Evolutionary conservation across 1,140 invertebrate genomes (phyloP).

Genomic region (Drosophila nannoptera): DNA sequence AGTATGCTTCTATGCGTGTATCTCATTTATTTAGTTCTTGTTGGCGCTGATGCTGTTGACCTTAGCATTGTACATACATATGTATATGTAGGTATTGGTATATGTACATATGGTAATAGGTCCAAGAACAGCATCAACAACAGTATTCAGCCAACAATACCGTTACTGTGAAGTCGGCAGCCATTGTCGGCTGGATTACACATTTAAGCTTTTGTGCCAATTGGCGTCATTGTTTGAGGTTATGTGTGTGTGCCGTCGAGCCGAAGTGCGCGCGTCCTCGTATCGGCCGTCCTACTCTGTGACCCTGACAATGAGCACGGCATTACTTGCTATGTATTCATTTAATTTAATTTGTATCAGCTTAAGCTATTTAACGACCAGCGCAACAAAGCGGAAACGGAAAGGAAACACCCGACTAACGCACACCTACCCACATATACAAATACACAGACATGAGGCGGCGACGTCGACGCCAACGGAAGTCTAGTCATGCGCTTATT

Average conservation of each 20-base stretch:
- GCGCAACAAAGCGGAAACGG: conserved; percentile 37
- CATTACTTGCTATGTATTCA: conserved; percentile 49
- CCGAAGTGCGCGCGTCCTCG: conserved; percentile 15
- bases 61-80: conserved; percentile 11
- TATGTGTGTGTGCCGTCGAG: conserved; percentile 26
- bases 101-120: not conserved
- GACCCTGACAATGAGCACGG: conserved; percentile 57
- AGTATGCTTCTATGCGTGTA: conserved; percentile 2
- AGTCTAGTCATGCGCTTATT: conserved; percentile 24
- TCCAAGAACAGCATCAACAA: conserved; percentile 1
- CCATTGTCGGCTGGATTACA: conserved; percentile 36
- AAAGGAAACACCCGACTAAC: conserved; percentile 13
- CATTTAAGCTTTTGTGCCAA: conserved; percentile 46
- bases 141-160: conserved; percentile 1
- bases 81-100: not conserved
- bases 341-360: conserved; percentile 62
- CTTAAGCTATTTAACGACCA: conserved; percentile 54
- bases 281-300: conserved; percentile 11
- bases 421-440: not conserved
- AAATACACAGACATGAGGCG: not conserved
- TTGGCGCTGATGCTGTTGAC: conserved; percentile 34
- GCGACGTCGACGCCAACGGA: conserved; percentile 11
- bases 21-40: conserved; percentile 15
- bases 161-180: conserved; percentile 11
- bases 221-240: conserved; percentile 58